Evolutionary conservation across 23 tunicate species (phyloP).

Genomic region (Trididemnum clinides): DNA sequence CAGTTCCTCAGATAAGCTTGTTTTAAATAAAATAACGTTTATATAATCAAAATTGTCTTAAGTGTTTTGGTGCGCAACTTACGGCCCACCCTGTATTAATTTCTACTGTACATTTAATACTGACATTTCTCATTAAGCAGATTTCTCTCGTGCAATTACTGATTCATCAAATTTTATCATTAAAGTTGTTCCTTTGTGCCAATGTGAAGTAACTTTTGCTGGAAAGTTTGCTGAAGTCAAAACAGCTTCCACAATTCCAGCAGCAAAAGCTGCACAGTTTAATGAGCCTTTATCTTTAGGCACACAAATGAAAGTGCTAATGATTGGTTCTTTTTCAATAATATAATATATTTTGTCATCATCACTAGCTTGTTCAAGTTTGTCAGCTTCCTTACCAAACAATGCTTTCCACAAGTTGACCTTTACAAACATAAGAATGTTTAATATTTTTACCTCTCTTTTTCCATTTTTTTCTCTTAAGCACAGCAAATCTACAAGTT

Average conservation of each 20-base stretch:
- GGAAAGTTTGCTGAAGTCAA: conserved; percentile 79
- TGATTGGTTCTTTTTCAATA: conserved; percentile 98
- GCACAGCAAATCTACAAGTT: conserved; percentile 82
- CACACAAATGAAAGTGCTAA: conserved; percentile 83
- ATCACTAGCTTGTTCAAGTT: conserved; percentile 98
- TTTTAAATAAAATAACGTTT: too few relatives aligned
- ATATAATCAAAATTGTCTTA: too few relatives aligned
- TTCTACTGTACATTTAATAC: too few relatives aligned
- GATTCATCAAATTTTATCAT: conserved; percentile 98
- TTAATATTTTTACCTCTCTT: conserved; percentile 88
- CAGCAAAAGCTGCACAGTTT: conserved; percentile 97
- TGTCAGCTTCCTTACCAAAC: conserved; percentile 99
- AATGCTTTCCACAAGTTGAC: conserved; percentile 95
- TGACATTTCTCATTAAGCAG: conserved; percentile 17
- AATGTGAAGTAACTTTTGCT: conserved; percentile 95
- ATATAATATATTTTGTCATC: conserved; percentile 97
- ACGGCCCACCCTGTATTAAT: too few relatives aligned
- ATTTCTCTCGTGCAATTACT: conserved; percentile 84
- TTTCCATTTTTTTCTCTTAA: conserved; percentile 83
- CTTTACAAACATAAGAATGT: conserved; percentile 87
- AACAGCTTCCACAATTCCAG: conserved; percentile 98
- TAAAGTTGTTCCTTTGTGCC: conserved; percentile 99
- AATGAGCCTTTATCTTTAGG: conserved; percentile 98
- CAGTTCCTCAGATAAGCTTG: too few relatives aligned
- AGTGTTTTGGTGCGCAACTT: too few relatives aligned